These are phyloP conservation scores for Pandion haliaetus DNA, from an alignment of 2,113 vertebrate genomes.

Conservation along the genomic window DNA sequence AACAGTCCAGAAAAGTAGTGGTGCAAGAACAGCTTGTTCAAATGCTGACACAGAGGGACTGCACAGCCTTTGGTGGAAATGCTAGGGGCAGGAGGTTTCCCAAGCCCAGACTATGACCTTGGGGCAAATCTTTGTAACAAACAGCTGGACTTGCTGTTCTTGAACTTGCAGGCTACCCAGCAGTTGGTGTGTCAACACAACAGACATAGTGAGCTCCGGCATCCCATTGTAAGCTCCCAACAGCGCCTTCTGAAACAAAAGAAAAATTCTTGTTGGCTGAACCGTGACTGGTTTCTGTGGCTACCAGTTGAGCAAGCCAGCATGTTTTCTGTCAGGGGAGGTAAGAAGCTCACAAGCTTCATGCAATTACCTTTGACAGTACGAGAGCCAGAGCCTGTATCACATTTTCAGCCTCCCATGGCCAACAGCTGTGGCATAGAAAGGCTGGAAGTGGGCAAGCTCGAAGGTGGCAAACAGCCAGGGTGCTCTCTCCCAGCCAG, in stretches of 20 bases:
- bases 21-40: neutral
- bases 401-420: neutral
- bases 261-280: neutral
- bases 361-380: neutral
- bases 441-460: neutral
- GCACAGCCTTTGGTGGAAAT: neutral
- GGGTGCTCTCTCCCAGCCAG: neutral
- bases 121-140: neutral
- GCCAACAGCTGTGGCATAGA: accelerated
- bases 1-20: neutral
- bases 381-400: neutral
- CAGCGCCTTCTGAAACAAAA: neutral
- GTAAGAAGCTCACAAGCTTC: neutral
- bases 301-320: neutral
- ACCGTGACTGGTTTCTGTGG: neutral
- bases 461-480: neutral
- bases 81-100: neutral
- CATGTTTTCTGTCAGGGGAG: neutral
- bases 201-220: neutral
- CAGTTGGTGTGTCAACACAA: neutral
- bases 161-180: neutral
- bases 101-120: neutral
- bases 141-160: neutral
- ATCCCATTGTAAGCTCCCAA: neutral
- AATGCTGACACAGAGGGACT: neutral